A percentile compares a stretch with the other conserved stretches of the same genome.
These are phyloP conservation scores for Silurus glanis DNA, from an alignment of 2,113 vertebrate species.

Conservation along the genomic window DNA sequence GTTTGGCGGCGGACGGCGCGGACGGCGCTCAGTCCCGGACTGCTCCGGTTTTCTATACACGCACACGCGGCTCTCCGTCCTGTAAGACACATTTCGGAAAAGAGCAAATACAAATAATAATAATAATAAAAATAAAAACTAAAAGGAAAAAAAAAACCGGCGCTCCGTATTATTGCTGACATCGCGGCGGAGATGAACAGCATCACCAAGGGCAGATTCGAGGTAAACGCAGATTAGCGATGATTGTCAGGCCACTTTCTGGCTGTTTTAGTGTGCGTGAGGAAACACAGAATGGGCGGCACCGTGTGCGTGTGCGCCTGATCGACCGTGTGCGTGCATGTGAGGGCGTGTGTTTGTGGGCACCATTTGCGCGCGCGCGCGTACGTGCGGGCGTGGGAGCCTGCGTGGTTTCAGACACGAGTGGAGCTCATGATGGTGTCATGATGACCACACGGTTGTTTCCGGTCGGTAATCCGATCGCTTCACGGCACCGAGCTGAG, in stretches of 20 bases:
- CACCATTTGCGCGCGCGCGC: neutral
- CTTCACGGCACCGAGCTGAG: conserved; percentile 62
- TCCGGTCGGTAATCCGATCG: conserved; percentile 71
- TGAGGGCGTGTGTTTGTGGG: neutral
- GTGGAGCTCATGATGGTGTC: conserved; percentile 56
- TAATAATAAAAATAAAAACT: neutral
- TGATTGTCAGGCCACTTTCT: conserved; percentile 52
- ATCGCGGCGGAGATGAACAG: conserved; percentile 79
- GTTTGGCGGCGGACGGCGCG: conserved; percentile 68
- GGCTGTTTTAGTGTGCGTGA: conserved; percentile 47
- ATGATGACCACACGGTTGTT: conserved; percentile 62
- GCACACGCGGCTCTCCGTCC: conserved; percentile 36
- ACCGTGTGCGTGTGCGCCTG: conserved; percentile 21
- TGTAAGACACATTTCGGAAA: conserved; percentile 49
- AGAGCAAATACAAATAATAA: neutral
- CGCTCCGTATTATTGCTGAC: conserved; percentile 61
- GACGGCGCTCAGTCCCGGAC: conserved; percentile 56
- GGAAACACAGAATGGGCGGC: conserved; percentile 48
- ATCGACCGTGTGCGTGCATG: conserved; percentile 10
- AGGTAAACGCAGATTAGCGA: conserved; percentile 69
- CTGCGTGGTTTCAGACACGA: conserved; percentile 26
- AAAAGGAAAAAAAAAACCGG: neutral
- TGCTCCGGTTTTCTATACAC: conserved; percentile 60
- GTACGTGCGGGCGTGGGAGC: conserved; percentile 2
- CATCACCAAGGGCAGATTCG: conserved; percentile 80